A percentile compares a stretch with the other conserved stretches of the same genome.
These are phyloP conservation scores for Lindbergichthys nudifrons DNA, from an alignment of 2,797 vertebrate genomes.

Conservation along the genomic window DNA sequence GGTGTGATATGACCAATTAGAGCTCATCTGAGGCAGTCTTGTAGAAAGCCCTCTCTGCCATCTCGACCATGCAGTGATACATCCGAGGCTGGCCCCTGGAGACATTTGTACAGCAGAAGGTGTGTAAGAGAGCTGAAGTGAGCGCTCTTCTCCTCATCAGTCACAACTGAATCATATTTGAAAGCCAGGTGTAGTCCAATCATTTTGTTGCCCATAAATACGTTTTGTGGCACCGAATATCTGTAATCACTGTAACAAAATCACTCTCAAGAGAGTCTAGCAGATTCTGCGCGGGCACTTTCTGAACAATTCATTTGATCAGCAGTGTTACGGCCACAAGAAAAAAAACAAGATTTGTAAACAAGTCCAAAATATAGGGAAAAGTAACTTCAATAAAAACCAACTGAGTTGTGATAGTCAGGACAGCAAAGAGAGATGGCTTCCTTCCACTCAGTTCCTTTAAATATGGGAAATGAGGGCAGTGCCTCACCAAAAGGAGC, in stretches of 20 bases:
- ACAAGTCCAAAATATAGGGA: too few relatives aligned
- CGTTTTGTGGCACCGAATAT: not conserved
- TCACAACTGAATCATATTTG: constrained; percentile 16
- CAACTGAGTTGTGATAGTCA: too few relatives aligned
- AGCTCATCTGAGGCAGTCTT: constrained; percentile 42
- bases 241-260: not conserved
- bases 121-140: not conserved
- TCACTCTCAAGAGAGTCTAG: not conserved
- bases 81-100: constrained; percentile 26
- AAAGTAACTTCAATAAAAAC: too few relatives aligned
- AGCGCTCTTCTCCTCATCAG: not conserved
- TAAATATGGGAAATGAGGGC: too few relatives aligned
- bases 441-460: too few relatives aligned
- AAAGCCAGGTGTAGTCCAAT: not conserved
- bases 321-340: too few relatives aligned
- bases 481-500: too few relatives aligned
- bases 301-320: not conserved
- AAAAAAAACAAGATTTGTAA: too few relatives aligned
- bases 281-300: not conserved
- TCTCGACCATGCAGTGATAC: constrained; percentile 43
- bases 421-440: too few relatives aligned
- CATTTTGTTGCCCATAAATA: not conserved
- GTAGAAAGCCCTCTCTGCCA: constrained; percentile 15
- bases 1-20: constrained; percentile 34
- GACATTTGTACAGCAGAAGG: constrained; percentile 21